phyloP scores from a whole-genome alignment of 2,888 invertebrate genomes.

The Lumbricus terrestris region DNA sequence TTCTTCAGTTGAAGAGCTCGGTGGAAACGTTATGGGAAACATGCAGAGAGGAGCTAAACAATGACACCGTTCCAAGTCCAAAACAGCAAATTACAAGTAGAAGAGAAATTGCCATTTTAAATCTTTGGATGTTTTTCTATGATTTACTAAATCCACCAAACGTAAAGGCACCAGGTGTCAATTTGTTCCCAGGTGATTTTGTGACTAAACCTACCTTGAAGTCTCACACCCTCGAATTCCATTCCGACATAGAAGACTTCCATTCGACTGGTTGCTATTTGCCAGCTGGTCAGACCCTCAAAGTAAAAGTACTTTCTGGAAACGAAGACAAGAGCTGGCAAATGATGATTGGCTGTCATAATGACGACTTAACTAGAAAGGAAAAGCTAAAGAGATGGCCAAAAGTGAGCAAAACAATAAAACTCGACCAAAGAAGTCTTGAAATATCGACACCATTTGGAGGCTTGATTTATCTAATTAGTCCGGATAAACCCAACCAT shows the following conservation, averaged over 20 bases:
- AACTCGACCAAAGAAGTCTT: background rate
- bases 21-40: too few relatives aligned
- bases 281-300: background rate
- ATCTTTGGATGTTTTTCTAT: too few relatives aligned
- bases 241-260: conserved; percentile 24
- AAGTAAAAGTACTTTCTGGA: conserved; percentile 22
- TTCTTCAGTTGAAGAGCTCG: background rate
- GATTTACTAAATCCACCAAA: too few relatives aligned
- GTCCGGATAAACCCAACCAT: conserved; percentile 13
- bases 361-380: conserved; percentile 32
- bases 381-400: conserved; percentile 33
- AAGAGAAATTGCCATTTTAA: too few relatives aligned
- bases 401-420: background rate
- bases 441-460: conserved; percentile 25
- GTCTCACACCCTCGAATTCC: conserved; percentile 25
- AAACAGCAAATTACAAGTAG: background rate
- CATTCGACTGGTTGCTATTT: conserved; percentile 38
- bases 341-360: conserved; percentile 39
- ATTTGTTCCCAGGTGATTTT: conserved; percentile 40
- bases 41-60: too few relatives aligned
- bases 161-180: conserved; percentile 34
- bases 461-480: conserved; percentile 31
- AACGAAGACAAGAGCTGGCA: conserved; percentile 34
- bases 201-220: conserved; percentile 17
- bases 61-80: too few relatives aligned